phyloP scores from a whole-genome alignment of 2,888 invertebrate species.

The Philopedon plagiatum region DNA sequence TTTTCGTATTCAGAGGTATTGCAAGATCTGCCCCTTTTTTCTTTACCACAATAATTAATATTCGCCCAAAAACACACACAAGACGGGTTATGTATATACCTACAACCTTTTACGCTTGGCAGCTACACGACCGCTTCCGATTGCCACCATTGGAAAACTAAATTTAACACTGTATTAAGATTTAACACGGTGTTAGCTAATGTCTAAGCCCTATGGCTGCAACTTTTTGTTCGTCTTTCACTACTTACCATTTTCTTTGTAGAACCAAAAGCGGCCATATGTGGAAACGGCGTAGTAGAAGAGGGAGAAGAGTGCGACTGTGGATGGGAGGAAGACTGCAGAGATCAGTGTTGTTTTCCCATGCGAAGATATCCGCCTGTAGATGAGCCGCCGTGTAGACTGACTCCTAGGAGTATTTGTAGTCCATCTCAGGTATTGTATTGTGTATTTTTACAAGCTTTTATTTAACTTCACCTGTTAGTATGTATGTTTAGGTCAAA shows the following conservation, averaged over 20 bases:
- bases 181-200: no score
- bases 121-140: no score
- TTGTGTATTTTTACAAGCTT: background rate
- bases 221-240: no score
- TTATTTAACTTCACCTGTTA: constrained; percentile 43
- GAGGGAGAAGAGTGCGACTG: constrained; percentile 98
- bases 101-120: no score
- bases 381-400: constrained; percentile 87
- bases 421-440: constrained; percentile 83
- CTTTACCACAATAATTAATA: no score
- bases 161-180: no score
- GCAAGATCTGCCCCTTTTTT: no score
- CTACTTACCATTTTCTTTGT: no score
- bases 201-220: background rate
- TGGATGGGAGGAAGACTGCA: constrained; percentile 97
- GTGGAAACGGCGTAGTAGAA: constrained; percentile 98
- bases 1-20: no score
- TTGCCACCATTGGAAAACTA: no score
- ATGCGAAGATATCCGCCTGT: constrained; percentile 85
- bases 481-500: background rate
- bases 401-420: constrained; percentile 85
- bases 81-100: no score
- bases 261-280: constrained; percentile 95
- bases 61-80: no score
- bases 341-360: constrained; percentile 93